Evolutionary conservation across 2,797 vertebrate species (phyloP), one percentile per base, ranked within the genome.

Genomic region (Vultur gryphus): DNA sequence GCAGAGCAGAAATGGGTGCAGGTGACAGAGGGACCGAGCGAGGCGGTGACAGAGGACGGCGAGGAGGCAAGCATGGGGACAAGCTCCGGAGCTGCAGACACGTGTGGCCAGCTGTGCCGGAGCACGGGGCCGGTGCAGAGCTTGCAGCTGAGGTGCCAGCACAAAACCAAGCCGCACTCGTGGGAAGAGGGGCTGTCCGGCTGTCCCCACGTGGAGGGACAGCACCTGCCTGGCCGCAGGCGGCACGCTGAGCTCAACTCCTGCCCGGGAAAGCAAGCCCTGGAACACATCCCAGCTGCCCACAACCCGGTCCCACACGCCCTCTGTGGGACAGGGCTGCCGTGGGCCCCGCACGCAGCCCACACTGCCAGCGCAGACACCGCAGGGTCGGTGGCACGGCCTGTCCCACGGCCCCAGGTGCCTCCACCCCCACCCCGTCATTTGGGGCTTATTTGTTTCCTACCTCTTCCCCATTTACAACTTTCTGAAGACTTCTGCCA

Each of bases 401-500:
- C 41, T 6, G 33, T 35, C 58, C 55, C 79, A 3, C 14, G 1
- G 25, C 20, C 55, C 31, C 26, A 2, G 11, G 2, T 28, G 58
- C 51, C 87, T 35, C 57, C 9, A 1, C 39, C 62, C 13, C 25
- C 41, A 4, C 35, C 35, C 33, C 1, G 3, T 23, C 82, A 7
- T 13, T 37, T 24, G n/a, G 33, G 46, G 33, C 6, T 82, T 26
- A 5, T 44, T 59, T n/a, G 11, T 54, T 62, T 73, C 55, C 64
- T 13, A n/a, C 54, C 58, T 78, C 89, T 44, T 77, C 46, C 46
- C 49, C 58, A 28, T 9, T 23, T n/a, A 49, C 37, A 93, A 93
- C 91, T 95, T 95, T 83, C 55, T 14, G 21, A 57, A 80, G 66
- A 94, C 67, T 93, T 92, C 62, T 24, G 6, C 26, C 77, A 18